Percentiles rank a stretch among this genome's conserved stretches.
Conservation (phyloP, 2,888 invertebrate species). For the Xestoiulus laeticollis region DNA sequence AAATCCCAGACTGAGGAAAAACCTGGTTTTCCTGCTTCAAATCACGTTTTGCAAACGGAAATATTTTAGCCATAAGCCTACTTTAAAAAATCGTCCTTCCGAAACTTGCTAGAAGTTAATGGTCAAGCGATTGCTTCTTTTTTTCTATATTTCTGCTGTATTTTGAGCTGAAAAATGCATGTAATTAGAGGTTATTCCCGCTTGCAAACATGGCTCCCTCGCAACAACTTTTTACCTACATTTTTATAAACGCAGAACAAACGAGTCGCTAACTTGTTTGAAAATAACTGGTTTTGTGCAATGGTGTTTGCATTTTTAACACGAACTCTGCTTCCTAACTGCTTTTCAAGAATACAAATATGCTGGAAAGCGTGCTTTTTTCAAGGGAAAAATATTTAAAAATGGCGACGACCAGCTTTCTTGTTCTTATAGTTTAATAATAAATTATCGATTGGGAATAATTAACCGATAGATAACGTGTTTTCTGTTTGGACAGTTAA, state of each 20-base stretch:
- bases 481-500: not conserved
- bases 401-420: not conserved
- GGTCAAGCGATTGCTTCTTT: not conserved
- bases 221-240: slow-evolving; percentile 26
- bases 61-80: not conserved
- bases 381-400: not conserved
- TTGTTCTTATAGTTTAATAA: not conserved
- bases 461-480: not conserved
- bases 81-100: not conserved
- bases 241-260: not conserved
- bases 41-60: not conserved
- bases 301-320: not conserved
- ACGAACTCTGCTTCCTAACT: not conserved
- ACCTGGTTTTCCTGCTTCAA: not conserved
- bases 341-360: not conserved
- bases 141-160: not conserved
- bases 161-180: too few species aligned
- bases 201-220: not conserved
- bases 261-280: not conserved
- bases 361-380: not conserved
- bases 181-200: not conserved
- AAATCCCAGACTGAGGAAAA: not conserved
- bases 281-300: slow-evolving; percentile 19
- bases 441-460: not conserved
- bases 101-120: not conserved